Conservation (phyloP, 2,797 vertebrate species). For the Dromococcyx pavoninus region DNA sequence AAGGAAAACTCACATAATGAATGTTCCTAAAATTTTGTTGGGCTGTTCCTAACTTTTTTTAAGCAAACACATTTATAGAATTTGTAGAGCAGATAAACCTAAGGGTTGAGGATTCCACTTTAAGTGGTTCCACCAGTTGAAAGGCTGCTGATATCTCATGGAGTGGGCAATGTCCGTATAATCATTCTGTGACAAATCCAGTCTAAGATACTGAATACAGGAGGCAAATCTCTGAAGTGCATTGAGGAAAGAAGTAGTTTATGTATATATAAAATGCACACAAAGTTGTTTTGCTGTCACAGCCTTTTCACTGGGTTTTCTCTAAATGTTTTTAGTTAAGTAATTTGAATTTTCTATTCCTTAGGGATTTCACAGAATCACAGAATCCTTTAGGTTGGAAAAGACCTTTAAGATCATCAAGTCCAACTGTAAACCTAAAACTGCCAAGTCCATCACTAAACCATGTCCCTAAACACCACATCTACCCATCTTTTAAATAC, state of each 20-base stretch:
- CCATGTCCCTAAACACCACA: too few species aligned
- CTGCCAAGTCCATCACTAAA: too few species aligned
- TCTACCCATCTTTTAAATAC: too few species aligned
- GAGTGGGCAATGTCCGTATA: neutral
- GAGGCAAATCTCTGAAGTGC: neutral
- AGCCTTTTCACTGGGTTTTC: neutral
- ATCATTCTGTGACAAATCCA: neutral
- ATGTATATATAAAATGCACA: neutral
- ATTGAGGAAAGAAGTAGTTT: neutral
- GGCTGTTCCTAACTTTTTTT: neutral
- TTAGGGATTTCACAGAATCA: neutral
- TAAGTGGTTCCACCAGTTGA: neutral
- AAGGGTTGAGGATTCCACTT: neutral
- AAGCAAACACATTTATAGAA: neutral
- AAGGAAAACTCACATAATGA: slow-evolving; percentile 9
- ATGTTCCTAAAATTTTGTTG: neutral
- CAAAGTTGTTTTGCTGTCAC: neutral
- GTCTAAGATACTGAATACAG: neutral
- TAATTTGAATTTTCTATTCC: neutral
- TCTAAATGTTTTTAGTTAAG: neutral
- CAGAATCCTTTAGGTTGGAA: too few species aligned
- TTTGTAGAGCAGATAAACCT: neutral
- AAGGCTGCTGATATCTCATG: neutral
- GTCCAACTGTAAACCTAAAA: too few species aligned
- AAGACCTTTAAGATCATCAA: too few species aligned